Percentiles rank a stretch among this genome's conserved stretches.
These are phyloP conservation scores for Cyanoliseus patagonus DNA, from an alignment of 2,113 vertebrate genomes.

Conservation along the genomic window DNA sequence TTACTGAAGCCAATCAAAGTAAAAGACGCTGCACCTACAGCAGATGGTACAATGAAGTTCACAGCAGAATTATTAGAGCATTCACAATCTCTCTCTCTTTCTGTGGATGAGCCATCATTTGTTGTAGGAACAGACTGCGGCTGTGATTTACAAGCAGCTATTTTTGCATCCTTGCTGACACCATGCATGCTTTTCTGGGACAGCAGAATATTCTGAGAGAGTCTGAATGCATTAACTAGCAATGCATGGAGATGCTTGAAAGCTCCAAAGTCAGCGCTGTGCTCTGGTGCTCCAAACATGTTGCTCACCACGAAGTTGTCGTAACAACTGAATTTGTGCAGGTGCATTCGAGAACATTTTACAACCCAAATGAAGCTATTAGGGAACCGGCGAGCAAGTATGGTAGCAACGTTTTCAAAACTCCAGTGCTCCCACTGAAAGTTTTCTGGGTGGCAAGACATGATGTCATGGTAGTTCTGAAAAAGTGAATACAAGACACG, in stretches of 20 bases:
- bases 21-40: conserved; percentile 73
- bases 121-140: conserved; percentile 45
- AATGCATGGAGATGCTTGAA: conserved; percentile 88
- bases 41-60: conserved; percentile 60
- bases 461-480: conserved; percentile 92
- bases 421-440: conserved; percentile 91
- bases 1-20: conserved; percentile 96
- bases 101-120: conserved; percentile 71
- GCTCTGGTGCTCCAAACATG: conserved; percentile 94
- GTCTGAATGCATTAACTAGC: conserved; percentile 86
- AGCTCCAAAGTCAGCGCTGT: conserved; percentile 81
- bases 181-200: conserved; percentile 61
- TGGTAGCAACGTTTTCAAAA: conserved; percentile 86
- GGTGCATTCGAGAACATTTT: conserved; percentile 90
- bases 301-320: conserved; percentile 94
- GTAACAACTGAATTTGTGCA: conserved; percentile 98
- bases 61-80: conserved; percentile 27
- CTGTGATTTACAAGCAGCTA: conserved; percentile 61
- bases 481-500: not conserved
- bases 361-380: conserved; percentile 89
- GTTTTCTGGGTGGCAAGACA: conserved; percentile 88
- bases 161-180: conserved; percentile 66
- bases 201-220: conserved; percentile 74
- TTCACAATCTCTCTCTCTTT: conserved; percentile 68
- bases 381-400: conserved; percentile 86